A percentile compares a stretch with the other conserved stretches of the same genome.
These are phyloP conservation scores for Schizopygopsis malacanthus DNA, from an alignment of 2,797 vertebrate species.

Conservation along the genomic window DNA sequence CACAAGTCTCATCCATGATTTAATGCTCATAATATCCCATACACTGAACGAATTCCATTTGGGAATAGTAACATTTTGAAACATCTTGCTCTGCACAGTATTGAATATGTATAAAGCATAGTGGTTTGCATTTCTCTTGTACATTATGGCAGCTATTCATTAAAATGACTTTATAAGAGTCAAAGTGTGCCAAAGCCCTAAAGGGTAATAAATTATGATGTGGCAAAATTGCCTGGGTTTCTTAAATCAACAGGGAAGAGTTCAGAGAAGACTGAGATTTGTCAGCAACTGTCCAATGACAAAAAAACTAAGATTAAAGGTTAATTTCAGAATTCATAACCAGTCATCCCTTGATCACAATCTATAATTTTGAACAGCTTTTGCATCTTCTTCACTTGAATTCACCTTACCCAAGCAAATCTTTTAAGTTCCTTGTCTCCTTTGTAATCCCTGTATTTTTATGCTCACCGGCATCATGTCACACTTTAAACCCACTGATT, in stretches of 20 bases:
- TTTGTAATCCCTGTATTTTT: conserved; percentile 75
- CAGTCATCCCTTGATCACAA: conserved; percentile 13
- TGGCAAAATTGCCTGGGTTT: not conserved
- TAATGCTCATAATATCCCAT: not conserved
- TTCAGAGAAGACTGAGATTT: not conserved
- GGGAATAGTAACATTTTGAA: not conserved
- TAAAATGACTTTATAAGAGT: not conserved
- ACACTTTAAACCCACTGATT: conserved; percentile 77
- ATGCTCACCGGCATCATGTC: conserved; percentile 75
- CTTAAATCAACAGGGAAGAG: not conserved
- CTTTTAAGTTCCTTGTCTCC: conserved; percentile 51
- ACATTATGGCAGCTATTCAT: not conserved
- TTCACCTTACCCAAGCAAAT: conserved; percentile 55
- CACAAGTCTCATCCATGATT: not conserved
- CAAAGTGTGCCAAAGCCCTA: not conserved
- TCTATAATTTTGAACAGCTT: conserved; percentile 22
- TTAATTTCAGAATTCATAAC: not conserved
- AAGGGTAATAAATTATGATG: not conserved
- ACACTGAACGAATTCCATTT: not conserved
- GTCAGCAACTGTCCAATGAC: not conserved
- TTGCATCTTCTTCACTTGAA: conserved; percentile 32
- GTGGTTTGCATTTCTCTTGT: not conserved
- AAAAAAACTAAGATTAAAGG: not conserved
- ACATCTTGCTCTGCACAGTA: not conserved
- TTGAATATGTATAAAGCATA: not conserved